Evolutionary conservation across 2,888 invertebrate species (phyloP).

Genomic region (Cryptus viduatorius): DNA sequence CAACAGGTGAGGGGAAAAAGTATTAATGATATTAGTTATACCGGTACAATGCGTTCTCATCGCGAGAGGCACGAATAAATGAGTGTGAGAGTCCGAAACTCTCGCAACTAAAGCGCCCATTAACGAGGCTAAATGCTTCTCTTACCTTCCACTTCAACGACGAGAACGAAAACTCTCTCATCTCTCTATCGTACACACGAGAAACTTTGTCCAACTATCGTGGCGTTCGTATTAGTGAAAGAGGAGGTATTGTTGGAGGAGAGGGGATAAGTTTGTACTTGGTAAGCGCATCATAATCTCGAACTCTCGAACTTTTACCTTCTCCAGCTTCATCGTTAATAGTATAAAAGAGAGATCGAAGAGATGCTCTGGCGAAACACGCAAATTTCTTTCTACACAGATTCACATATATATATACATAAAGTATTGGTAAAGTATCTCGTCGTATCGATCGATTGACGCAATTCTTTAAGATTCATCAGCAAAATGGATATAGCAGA

Average conservation of each 20-base stretch:
- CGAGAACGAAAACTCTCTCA: neutral
- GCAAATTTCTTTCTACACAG: slow-evolving; percentile 30
- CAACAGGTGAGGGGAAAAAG: neutral
- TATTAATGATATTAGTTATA: neutral
- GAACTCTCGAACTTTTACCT: slow-evolving; percentile 30
- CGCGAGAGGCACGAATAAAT: neutral
- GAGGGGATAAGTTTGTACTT: slow-evolving; percentile 6
- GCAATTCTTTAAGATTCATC: neutral
- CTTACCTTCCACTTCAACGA: neutral
- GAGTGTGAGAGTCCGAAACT: neutral
- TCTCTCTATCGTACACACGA: neutral
- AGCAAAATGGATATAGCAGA: neutral
- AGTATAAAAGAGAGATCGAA: slow-evolving; percentile 47
- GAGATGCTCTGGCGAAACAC: slow-evolving; percentile 5
- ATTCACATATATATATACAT: neutral
- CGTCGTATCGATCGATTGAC: slow-evolving; percentile 3
- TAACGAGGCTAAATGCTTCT: slow-evolving; percentile 18
- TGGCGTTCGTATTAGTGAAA: neutral
- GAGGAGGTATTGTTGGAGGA: neutral
- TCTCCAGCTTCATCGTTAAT: slow-evolving; percentile 12
- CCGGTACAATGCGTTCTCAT: slow-evolving; percentile 1
- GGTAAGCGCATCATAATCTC: slow-evolving; percentile 20
- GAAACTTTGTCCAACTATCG: slow-evolving; percentile 10
- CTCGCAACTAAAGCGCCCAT: slow-evolving; percentile 3
- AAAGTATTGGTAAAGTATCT: neutral